Evolutionary conservation across 2,888 invertebrate genomes (phyloP).

Genomic region (Thyatira batis): DNA sequence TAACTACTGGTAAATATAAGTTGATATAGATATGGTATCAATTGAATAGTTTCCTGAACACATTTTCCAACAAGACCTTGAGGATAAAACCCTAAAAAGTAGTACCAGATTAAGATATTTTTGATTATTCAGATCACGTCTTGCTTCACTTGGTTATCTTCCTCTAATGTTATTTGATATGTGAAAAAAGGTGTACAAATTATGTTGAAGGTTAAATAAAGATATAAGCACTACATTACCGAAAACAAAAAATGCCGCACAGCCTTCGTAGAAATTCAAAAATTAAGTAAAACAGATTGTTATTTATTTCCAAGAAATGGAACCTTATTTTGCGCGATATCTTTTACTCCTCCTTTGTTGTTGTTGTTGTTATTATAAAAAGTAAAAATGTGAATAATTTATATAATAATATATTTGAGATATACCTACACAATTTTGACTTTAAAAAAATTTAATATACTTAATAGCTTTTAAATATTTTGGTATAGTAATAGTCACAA

Average conservation of each 20-base stretch:
- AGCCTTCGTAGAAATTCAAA: not conserved
- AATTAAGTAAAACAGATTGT: not conserved
- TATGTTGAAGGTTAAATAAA: not conserved
- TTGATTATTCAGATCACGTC: constrained; percentile 19
- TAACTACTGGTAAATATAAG: no score
- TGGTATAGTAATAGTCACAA: no score
- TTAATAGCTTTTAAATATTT: no score
- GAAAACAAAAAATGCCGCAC: not conserved
- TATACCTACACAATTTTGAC: no score
- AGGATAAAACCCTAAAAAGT: not conserved
- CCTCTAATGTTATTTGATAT: not conserved
- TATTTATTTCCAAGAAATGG: not conserved
- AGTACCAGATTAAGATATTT: not conserved
- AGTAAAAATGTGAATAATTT: no score
- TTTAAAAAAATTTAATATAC: no score
- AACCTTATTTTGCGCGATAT: not conserved
- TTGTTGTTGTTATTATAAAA: not conserved
- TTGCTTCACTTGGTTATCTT: constrained; percentile 4
- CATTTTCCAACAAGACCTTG: no score
- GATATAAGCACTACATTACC: not conserved
- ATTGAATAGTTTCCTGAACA: no score
- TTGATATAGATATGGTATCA: no score
- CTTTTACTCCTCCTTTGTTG: not conserved
- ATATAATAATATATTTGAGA: no score
- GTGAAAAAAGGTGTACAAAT: constrained; percentile 2